phyloP scores from a whole-genome alignment of 2,888 invertebrate species.

The Epiblema foenella region DNA sequence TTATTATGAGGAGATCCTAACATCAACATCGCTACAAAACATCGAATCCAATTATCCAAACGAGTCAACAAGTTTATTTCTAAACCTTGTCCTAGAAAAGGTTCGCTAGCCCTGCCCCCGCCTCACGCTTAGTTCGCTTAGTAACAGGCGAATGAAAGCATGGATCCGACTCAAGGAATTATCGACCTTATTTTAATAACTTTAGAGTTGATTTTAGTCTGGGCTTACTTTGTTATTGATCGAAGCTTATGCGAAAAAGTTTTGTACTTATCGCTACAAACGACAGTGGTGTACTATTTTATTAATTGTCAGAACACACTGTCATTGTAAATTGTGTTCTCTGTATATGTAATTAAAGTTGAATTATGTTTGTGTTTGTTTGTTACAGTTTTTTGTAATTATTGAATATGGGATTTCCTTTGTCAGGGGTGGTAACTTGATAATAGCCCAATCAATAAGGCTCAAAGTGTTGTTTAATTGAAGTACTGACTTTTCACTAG shows the following conservation, averaged over 20 bases:
- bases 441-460: slow-evolving; percentile 21
- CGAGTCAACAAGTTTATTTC: slow-evolving; percentile 37
- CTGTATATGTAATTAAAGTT: slow-evolving; percentile 8
- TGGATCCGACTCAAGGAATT: slow-evolving; percentile 47
- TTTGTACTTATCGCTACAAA: slow-evolving; percentile 77
- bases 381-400: slow-evolving; percentile 38
- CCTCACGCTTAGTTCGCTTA: slow-evolving; percentile 68
- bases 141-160: slow-evolving; percentile 79
- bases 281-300: slow-evolving; percentile 66
- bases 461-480: slow-evolving; percentile 15
- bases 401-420: slow-evolving; percentile 34
- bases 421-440: slow-evolving; percentile 20
- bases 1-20: background rate
- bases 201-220: slow-evolving; percentile 49
- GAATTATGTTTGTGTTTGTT: background rate
- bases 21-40: slow-evolving; percentile 5
- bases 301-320: slow-evolving; percentile 67
- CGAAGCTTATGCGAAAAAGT: slow-evolving; percentile 80
- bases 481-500: slow-evolving; percentile 3
- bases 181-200: slow-evolving; percentile 48
- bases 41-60: slow-evolving; percentile 23
- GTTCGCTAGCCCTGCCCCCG: slow-evolving; percentile 71
- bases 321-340: slow-evolving; percentile 45
- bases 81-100: slow-evolving; percentile 72
- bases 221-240: slow-evolving; percentile 69